These are phyloP conservation scores for Mola mola DNA, from an alignment of 2,113 vertebrate genomes.

Conservation along the genomic window DNA sequence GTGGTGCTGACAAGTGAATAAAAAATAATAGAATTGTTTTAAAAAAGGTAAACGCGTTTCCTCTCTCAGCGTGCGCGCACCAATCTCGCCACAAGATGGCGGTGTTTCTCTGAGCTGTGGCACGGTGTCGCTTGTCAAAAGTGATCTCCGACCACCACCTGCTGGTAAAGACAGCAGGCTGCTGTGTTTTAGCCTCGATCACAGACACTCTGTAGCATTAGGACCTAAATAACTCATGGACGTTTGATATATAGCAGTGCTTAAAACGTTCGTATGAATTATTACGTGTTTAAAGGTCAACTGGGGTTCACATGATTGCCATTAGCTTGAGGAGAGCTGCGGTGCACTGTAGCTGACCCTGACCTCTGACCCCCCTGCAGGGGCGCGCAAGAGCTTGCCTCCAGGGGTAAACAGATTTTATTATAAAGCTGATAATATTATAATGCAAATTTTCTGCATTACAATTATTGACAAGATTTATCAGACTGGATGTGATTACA, in stretches of 20 bases:
- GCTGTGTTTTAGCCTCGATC: background rate
- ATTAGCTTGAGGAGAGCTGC: conserved; percentile 1
- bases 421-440: too few species aligned
- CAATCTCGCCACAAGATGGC: conserved; percentile 63
- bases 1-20: too few species aligned
- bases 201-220: background rate
- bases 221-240: background rate
- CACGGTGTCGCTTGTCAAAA: background rate
- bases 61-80: too few species aligned
- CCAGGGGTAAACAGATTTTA: conserved; percentile 15
- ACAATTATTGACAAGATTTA: background rate
- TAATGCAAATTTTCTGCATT: background rate
- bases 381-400: background rate
- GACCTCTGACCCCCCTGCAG: conserved; percentile 31
- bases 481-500: background rate
- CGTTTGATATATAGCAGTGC: too few species aligned
- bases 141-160: conserved; percentile 36
- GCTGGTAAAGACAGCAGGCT: conserved; percentile 7
- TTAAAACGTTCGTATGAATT: background rate
- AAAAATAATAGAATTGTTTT: too few species aligned
- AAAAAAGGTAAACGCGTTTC: too few species aligned
- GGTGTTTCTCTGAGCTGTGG: conserved; percentile 34
- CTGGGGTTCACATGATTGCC: background rate
- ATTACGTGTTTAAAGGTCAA: background rate
- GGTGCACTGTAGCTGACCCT: conserved; percentile 34